Evolutionary conservation across 2,888 invertebrate species (phyloP).

Genomic region (Acanthosepion pharaonis): DNA sequence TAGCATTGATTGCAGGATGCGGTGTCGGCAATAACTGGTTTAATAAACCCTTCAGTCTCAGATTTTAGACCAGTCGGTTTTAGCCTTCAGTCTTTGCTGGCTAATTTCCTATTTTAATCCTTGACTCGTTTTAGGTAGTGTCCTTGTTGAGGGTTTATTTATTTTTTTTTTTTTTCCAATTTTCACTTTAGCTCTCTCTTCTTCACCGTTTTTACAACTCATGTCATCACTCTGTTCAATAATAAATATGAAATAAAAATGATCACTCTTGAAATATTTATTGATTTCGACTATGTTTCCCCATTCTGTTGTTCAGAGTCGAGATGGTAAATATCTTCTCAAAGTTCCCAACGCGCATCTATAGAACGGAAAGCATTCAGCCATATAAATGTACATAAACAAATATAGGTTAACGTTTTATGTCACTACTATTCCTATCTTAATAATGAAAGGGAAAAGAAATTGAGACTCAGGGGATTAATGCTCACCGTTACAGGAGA

Average conservation of each 20-base stretch:
- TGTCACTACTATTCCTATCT: neutral
- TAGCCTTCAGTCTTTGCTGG: no score
- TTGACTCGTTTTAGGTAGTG: no score
- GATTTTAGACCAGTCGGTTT: no score
- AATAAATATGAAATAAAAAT: neutral
- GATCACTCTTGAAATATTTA: neutral
- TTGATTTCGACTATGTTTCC: neutral
- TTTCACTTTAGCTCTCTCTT: no score
- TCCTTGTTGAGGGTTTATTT: no score
- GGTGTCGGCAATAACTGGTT: no score
- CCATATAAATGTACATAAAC: neutral
- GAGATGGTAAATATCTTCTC: no score
- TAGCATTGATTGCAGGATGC: no score
- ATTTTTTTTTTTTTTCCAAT: no score
- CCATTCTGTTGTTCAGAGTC: neutral
- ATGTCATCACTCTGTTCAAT: neutral
- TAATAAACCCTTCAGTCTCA: no score
- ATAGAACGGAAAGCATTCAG: neutral
- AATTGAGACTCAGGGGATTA: neutral
- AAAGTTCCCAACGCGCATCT: neutral
- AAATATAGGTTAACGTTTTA: neutral
- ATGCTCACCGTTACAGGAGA: neutral
- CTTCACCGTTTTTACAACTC: no score
- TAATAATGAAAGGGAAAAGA: neutral
- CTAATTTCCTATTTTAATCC: no score